These are phyloP conservation scores for Styela clava DNA, from an alignment of 23 tunicate genomes.

Conservation along the genomic window DNA sequence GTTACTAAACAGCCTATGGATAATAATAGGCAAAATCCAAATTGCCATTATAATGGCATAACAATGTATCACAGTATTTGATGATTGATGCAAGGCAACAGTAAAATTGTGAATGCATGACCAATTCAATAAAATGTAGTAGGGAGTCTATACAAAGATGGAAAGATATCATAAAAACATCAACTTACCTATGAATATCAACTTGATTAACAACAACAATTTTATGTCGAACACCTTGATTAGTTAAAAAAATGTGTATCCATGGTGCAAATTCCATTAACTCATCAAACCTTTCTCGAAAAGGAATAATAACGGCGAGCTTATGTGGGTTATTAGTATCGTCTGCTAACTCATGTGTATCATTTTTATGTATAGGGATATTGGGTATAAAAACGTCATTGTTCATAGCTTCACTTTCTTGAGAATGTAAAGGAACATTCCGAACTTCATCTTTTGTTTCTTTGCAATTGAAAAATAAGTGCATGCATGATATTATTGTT, in stretches of 20 bases:
- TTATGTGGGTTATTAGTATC: conserved; percentile 37
- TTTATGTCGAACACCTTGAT: conserved; percentile 73
- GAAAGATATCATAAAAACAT: not conserved
- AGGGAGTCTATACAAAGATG: too few species aligned
- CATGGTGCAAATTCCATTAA: conserved; percentile 92
- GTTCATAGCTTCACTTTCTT: not conserved
- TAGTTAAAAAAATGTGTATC: conserved; percentile 85
- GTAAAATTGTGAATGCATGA: too few species aligned
- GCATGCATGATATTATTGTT: not conserved
- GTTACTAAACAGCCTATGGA: too few species aligned
- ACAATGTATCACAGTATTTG: too few species aligned
- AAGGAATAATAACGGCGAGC: conserved; percentile 87
- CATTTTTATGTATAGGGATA: not conserved
- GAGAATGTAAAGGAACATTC: not conserved
- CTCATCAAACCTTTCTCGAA: conserved; percentile 94
- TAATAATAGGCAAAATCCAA: too few species aligned
- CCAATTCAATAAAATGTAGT: too few species aligned
- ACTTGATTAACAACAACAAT: conserved; percentile 89
- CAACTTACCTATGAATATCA: conserved; percentile 66
- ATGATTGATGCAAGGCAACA: too few species aligned
- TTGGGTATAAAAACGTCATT: not conserved
- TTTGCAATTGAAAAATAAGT: not conserved
- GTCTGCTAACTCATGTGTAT: not conserved
- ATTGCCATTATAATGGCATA: too few species aligned
- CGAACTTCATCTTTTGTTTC: not conserved